phyloP scores from a whole-genome alignment of 2,888 invertebrate species.

The Horisme vitalbata region DNA sequence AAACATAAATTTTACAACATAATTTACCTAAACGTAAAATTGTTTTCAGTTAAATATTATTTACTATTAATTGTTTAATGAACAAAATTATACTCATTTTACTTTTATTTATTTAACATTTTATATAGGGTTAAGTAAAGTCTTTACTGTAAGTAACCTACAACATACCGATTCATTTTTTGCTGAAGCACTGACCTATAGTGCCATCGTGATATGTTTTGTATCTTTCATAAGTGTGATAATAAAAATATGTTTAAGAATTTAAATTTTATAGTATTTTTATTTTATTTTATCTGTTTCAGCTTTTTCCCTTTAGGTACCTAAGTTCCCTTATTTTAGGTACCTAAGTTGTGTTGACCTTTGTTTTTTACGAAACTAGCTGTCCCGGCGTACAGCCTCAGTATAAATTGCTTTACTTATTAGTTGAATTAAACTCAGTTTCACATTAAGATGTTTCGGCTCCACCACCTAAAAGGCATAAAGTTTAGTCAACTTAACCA shows the following conservation, averaged over 20 bases:
- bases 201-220: constrained; percentile 83
- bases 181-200: constrained; percentile 78
- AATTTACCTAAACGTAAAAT: no score
- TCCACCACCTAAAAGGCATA: no score
- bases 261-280: constrained; percentile 48
- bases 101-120: constrained; percentile 41
- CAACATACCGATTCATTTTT: constrained; percentile 47
- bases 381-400: no score
- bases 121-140: constrained; percentile 19
- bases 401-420: no score
- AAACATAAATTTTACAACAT: neutral
- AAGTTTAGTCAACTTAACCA: no score
- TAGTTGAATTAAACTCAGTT: no score
- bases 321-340: no score
- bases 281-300: constrained; percentile 39
- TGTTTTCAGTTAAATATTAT: neutral
- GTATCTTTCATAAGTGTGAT: constrained; percentile 82
- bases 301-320: no score
- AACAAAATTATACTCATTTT: constrained; percentile 40
- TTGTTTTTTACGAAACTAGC: no score
- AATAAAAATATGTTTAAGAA: constrained; percentile 75
- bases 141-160: constrained; percentile 20
- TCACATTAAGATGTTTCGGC: no score
- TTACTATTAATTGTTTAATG: neutral
- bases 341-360: no score